These are phyloP conservation scores for Tetranychus cinnabarinus DNA, from an alignment of 1,140 invertebrate species.

Conservation along the genomic window DNA sequence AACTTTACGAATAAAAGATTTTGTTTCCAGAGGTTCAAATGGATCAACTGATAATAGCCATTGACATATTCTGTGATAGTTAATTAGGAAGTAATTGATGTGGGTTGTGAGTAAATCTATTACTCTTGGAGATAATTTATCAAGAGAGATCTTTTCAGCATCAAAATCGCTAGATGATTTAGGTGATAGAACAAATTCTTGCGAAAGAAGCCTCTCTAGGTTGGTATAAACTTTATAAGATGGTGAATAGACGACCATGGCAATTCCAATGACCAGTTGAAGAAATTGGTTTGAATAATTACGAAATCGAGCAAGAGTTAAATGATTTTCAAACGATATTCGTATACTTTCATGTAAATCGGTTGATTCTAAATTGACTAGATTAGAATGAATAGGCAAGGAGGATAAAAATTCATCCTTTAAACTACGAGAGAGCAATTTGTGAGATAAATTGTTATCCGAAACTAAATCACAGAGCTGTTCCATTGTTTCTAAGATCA, in stretches of 20 bases:
- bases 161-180: background rate
- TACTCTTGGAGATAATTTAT: background rate
- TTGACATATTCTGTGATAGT: background rate
- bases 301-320: slow-evolving; percentile 5
- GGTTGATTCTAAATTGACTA: background rate
- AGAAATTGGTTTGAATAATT: slow-evolving; percentile 13
- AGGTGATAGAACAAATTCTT: background rate
- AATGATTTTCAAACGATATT: background rate
- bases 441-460: background rate
- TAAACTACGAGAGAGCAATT: background rate
- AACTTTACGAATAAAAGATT: background rate
- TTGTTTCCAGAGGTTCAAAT: background rate
- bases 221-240: background rate
- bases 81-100: background rate
- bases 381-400: background rate
- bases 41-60: background rate
- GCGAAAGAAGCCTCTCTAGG: background rate
- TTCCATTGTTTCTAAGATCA: background rate
- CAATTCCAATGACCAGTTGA: slow-evolving; percentile 10
- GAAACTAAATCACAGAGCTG: background rate
- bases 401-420: background rate
- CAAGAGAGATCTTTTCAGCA: background rate
- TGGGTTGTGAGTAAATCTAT: background rate
- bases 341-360: background rate
- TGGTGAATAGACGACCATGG: slow-evolving; percentile 5